A percentile compares a stretch with the other conserved stretches of the same genome.
These are phyloP conservation scores for Lasioglossum lativentre DNA, from an alignment of 2,888 invertebrate species.

Conservation along the genomic window DNA sequence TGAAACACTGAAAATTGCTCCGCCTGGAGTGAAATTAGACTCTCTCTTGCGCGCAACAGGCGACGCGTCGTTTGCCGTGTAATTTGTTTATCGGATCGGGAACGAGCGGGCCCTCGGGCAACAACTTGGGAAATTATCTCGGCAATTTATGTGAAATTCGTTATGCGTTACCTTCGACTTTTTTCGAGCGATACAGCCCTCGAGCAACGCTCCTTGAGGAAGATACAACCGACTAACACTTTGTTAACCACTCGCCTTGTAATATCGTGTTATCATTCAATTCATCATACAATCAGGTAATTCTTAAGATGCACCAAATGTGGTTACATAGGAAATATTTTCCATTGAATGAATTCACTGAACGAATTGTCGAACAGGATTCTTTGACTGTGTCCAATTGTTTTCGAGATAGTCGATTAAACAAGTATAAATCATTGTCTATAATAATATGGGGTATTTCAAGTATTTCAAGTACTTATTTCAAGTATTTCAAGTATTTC, in stretches of 20 bases:
- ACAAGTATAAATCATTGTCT: too few relatives aligned
- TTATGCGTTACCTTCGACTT: slow-evolving; percentile 16
- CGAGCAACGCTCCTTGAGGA: background rate
- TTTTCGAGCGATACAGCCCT: background rate
- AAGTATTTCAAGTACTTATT: too few relatives aligned
- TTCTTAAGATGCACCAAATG: background rate
- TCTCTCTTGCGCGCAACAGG: slow-evolving; percentile 32
- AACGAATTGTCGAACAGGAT: background rate
- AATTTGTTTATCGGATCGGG: slow-evolving; percentile 71
- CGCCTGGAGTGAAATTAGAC: slow-evolving; percentile 64
- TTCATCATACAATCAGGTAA: background rate
- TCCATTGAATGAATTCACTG: background rate
- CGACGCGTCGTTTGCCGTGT: slow-evolving; percentile 50
- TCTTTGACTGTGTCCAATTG: background rate
- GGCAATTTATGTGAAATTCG: slow-evolving; percentile 26
- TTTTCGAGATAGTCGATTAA: background rate
- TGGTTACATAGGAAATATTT: background rate
- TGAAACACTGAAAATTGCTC: slow-evolving; percentile 70
- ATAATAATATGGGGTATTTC: too few relatives aligned
- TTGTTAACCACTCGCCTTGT: background rate
- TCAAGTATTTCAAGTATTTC: too few relatives aligned
- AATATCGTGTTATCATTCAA: background rate
- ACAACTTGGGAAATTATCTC: slow-evolving; percentile 50
- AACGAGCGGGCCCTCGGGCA: slow-evolving; percentile 55
- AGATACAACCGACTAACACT: background rate